Conservation (phyloP, 2,797 vertebrate genomes). For the Staurois parvus region DNA sequence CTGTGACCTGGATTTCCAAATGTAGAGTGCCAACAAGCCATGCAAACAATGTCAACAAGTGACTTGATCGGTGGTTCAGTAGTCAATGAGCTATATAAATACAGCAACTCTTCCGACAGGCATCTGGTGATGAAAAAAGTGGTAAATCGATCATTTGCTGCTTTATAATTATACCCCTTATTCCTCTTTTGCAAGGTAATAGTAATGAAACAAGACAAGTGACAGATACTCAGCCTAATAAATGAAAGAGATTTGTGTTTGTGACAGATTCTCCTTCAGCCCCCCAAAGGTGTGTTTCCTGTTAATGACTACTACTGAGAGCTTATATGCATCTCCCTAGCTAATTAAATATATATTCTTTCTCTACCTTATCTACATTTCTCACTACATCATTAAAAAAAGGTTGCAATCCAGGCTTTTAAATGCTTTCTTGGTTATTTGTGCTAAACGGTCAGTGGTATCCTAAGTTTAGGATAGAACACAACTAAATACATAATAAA, state of each 20-base stretch:
- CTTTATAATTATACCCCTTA: too few relatives aligned
- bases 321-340: neutral
- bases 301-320: constrained; percentile 31
- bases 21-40: too few relatives aligned
- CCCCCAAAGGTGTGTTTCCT: neutral
- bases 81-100: too few relatives aligned
- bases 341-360: constrained; percentile 34
- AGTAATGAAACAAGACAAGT: too few relatives aligned
- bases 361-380: constrained; percentile 46
- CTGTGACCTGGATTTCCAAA: too few relatives aligned
- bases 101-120: too few relatives aligned
- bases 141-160: too few relatives aligned
- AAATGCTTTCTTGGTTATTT: constrained; percentile 31
- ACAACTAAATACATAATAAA: neutral
- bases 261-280: neutral
- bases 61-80: too few relatives aligned
- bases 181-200: neutral
- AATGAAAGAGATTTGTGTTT: neutral
- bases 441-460: neutral
- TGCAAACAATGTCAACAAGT: too few relatives aligned
- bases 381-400: constrained; percentile 22
- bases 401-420: neutral
- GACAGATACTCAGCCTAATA: too few relatives aligned
- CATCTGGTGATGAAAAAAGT: too few relatives aligned
- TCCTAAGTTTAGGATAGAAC: neutral